Evolutionary conservation across 23 tunicate genomes (phyloP).

Genomic region (Halocynthia aurantium): DNA sequence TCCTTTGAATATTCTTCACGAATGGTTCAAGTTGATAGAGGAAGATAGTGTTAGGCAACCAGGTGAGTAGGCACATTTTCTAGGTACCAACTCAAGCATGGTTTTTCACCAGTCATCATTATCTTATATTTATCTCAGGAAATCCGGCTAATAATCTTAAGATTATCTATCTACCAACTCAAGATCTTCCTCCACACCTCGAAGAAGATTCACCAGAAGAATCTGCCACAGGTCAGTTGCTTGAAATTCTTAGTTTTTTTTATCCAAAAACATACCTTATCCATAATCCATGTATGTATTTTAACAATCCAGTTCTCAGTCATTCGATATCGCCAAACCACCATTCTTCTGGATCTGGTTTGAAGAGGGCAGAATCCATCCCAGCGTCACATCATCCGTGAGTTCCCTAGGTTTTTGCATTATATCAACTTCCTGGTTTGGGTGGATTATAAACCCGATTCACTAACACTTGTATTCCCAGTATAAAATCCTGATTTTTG

Average conservation of each 20-base stretch:
- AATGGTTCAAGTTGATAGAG: constrained; percentile 13
- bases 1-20: constrained; percentile 4
- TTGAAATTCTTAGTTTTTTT: too few relatives aligned
- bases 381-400: constrained; percentile 22
- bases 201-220: constrained; percentile 10
- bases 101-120: too few relatives aligned
- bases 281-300: not conserved
- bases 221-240: not conserved
- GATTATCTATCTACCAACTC: not conserved
- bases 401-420: not conserved
- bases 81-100: too few relatives aligned
- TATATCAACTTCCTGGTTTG: too few relatives aligned
- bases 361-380: constrained; percentile 16
- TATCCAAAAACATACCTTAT: not conserved
- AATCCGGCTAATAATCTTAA: not conserved
- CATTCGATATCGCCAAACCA: not conserved
- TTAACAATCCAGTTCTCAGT: not conserved
- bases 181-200: constrained; percentile 23
- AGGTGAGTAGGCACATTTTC: not conserved
- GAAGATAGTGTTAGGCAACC: not conserved
- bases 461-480: not conserved
- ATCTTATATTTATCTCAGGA: not conserved
- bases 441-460: not conserved
- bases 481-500: too few relatives aligned
- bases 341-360: not conserved